Conservation (phyloP, 2,113 vertebrate genomes). For the Hippocampus comes region DNA sequence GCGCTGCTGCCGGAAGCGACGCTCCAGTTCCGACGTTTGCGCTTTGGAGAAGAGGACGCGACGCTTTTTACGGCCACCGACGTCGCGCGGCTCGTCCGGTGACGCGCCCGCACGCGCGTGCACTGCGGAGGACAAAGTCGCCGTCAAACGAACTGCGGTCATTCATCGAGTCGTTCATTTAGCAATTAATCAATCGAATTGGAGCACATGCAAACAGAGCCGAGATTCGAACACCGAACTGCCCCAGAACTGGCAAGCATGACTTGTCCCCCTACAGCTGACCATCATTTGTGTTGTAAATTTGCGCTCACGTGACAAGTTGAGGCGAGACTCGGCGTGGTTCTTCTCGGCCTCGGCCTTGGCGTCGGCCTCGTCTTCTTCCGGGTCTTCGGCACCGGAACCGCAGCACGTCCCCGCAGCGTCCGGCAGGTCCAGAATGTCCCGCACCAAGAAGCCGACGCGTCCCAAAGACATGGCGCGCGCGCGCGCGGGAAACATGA, state of each 20-base stretch:
- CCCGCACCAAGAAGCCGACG: constrained; percentile 91
- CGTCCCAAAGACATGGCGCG: constrained; percentile 83
- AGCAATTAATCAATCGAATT: no score
- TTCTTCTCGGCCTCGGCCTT: constrained; percentile 58
- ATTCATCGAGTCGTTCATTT: no score
- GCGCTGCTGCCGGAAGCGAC: constrained; percentile 86
- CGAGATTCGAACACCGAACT: no score
- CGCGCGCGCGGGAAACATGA: constrained; percentile 18
- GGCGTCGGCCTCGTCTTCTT: constrained; percentile 67
- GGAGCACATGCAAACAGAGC: no score
- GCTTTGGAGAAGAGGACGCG: constrained; percentile 91
- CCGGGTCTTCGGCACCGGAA: constrained; percentile 75
- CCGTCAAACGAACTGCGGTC: not conserved
- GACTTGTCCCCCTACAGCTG: no score
- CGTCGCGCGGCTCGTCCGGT: constrained; percentile 68
- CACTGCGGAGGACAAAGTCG: not conserved
- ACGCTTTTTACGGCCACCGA: constrained; percentile 77
- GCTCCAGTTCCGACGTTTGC: constrained; percentile 88
- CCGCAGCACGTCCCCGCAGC: constrained; percentile 60
- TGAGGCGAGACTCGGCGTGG: constrained; percentile 72
- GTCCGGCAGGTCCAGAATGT: constrained; percentile 87
- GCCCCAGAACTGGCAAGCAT: no score
- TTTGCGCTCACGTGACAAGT: constrained; percentile 79
- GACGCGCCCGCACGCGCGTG: constrained; percentile 68
- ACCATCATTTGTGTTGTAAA: not conserved